A percentile compares a stretch with the other conserved stretches of the same genome.
phyloP scores from a whole-genome alignment of 2,113 vertebrate species.

The Clarias macrocephalus region DNA sequence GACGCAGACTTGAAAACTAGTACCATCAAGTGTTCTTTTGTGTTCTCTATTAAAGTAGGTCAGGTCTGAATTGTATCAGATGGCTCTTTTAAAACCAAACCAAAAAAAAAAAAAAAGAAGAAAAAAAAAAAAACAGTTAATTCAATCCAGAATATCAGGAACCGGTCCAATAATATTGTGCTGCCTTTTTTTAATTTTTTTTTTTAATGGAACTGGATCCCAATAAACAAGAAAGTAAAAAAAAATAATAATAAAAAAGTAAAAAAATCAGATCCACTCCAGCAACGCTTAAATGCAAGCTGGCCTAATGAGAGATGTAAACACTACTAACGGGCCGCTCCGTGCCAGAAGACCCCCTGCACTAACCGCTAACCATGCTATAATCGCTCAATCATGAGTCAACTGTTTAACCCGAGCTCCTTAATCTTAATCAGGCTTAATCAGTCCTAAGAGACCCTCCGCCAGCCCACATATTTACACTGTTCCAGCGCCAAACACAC shows the following conservation, averaged over 20 bases:
- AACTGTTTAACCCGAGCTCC: conserved; percentile 19
- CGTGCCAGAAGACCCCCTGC: conserved; percentile 25
- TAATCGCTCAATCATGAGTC: conserved; percentile 18
- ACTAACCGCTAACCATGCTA: conserved; percentile 17
- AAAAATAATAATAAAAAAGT: too few relatives aligned
- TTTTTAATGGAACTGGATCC: conserved; percentile 36
- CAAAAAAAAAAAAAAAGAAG: conserved; percentile 22
- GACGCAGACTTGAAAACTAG: neutral
- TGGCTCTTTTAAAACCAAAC: neutral
- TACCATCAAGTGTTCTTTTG: conserved; percentile 25
- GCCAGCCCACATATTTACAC: neutral
- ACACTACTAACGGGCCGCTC: conserved; percentile 19
- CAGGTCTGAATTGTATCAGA: conserved; percentile 47
- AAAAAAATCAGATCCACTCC: conserved; percentile 10
- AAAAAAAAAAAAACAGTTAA: conserved; percentile 37
- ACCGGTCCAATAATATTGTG: conserved; percentile 39
- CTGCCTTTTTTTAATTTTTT: too few relatives aligned
- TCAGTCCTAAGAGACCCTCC: conserved; percentile 14
- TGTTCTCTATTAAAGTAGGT: conserved; percentile 39
- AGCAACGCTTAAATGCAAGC: conserved; percentile 9
- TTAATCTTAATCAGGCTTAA: conserved; percentile 30
- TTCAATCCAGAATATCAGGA: conserved; percentile 50
- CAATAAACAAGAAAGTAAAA: conserved; percentile 45
- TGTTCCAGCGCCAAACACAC: conserved; percentile 1
- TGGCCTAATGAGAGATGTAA: conserved; percentile 41